phyloP scores from a whole-genome alignment of 2,113 vertebrate genomes.

The Empidonax traillii region DNA sequence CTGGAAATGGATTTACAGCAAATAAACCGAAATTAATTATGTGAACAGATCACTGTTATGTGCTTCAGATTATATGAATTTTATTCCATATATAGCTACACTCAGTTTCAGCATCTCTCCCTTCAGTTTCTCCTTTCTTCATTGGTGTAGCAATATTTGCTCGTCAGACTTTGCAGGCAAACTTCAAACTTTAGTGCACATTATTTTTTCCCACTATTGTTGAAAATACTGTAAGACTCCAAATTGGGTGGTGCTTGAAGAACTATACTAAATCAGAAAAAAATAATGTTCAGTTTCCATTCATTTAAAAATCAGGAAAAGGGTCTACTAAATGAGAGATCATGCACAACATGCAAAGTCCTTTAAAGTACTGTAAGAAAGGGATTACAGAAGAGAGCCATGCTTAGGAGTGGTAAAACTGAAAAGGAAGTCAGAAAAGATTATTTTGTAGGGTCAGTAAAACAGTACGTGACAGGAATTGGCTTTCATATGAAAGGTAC shows the following conservation, averaged over 20 bases:
- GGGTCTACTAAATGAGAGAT: not conserved
- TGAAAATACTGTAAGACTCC: not conserved
- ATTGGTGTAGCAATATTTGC: not conserved
- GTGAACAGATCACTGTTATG: not conserved
- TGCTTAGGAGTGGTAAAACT: not conserved
- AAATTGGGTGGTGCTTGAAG: not conserved
- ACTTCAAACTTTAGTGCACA: not conserved
- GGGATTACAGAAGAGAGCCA: not conserved
- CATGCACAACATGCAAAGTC: not conserved
- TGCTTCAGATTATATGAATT: not conserved
- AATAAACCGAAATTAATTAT: not conserved
- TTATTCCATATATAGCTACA: not conserved
- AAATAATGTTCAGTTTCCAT: not conserved
- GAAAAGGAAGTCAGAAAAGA: not conserved
- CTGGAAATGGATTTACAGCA: not conserved
- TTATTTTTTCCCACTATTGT: not conserved
- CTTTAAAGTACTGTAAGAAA: not conserved
- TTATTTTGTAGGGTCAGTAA: not conserved
- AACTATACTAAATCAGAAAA: not conserved
- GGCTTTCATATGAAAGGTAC: not conserved
- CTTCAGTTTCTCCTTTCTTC: not conserved
- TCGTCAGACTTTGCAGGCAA: not conserved
- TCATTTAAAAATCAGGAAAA: not conserved
- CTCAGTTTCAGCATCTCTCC: not conserved
- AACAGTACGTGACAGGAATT: not conserved